A percentile compares a stretch with the other conserved stretches of the same genome.
These are phyloP conservation scores for Catostomus latipinnis DNA, from an alignment of 2,797 vertebrate species.

Conservation along the genomic window DNA sequence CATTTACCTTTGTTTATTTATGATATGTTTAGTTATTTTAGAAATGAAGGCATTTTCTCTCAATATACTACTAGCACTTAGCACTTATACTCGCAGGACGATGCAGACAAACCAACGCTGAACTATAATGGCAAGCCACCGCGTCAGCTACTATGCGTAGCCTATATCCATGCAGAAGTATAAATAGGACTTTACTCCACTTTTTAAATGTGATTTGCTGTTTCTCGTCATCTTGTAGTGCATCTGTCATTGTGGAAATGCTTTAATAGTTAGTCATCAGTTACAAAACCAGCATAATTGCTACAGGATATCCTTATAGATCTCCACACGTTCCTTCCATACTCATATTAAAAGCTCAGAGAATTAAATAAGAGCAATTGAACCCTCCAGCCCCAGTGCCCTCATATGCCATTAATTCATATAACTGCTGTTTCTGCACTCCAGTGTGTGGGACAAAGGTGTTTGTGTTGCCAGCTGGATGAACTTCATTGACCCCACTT, in stretches of 20 bases:
- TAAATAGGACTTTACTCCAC: no score
- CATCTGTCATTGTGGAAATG: background rate
- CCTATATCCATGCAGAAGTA: no score
- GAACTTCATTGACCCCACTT: conserved; percentile 4
- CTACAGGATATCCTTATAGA: conserved; percentile 2
- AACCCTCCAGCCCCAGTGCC: background rate
- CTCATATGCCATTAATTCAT: conserved; percentile 28
- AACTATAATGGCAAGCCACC: no score
- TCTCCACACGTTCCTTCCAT: background rate
- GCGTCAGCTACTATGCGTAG: no score
- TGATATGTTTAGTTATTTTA: no score
- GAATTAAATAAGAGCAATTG: conserved; percentile 20
- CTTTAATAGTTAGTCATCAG: background rate
- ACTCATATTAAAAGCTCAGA: background rate
- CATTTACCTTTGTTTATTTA: no score
- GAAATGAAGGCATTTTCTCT: no score
- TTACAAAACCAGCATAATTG: conserved; percentile 5
- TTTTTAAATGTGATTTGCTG: no score
- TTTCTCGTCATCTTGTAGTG: no score
- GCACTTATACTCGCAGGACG: no score
- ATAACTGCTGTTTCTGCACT: conserved; percentile 15
- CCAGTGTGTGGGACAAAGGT: background rate
- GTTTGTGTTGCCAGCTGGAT: conserved; percentile 25
- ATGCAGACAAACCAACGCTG: no score
- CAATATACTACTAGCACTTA: no score